Evolutionary conservation across 1,140 invertebrate genomes (phyloP).

Genomic region (Caenorhabditis latens): DNA sequence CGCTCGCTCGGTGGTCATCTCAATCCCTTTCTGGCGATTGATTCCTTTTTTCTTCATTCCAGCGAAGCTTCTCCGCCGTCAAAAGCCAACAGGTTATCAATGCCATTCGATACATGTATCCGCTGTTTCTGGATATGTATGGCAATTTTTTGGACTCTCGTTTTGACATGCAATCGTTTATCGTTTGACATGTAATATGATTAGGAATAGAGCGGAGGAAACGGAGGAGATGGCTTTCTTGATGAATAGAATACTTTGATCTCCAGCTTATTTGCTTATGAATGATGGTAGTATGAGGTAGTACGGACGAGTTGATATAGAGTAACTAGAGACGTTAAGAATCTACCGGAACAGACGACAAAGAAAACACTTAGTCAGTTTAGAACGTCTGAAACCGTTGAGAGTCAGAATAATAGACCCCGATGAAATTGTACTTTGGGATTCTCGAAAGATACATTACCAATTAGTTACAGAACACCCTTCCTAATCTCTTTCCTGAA

Average conservation of each 20-base stretch:
- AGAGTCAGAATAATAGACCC: too few relatives aligned
- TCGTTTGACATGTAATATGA: constrained; percentile 6
- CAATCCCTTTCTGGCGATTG: background rate
- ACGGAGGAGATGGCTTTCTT: background rate
- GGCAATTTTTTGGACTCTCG: constrained; percentile 12
- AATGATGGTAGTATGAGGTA: background rate
- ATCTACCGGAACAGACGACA: too few relatives aligned
- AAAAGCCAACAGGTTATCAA: constrained; percentile 43
- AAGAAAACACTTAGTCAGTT: too few relatives aligned
- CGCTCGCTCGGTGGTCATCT: background rate
- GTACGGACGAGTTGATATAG: too few relatives aligned
- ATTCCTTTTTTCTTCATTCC: constrained; percentile 27
- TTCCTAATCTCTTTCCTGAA: too few relatives aligned
- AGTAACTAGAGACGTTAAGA: too few relatives aligned
- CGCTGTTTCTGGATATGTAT: background rate
- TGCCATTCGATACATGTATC: background rate
- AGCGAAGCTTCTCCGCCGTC: background rate
- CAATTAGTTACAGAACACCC: too few relatives aligned
- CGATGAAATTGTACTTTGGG: too few relatives aligned
- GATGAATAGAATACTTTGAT: background rate
- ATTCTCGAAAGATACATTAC: too few relatives aligned
- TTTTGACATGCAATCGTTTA: constrained; percentile 22
- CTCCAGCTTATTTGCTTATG: background rate
- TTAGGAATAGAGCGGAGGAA: background rate
- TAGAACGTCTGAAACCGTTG: too few relatives aligned